Evolutionary conservation across 2,113 vertebrate genomes (phyloP), one percentile per base, ranked within the genome.

Genomic region (western clawed frog (Xenopus tropicalis)): DNA sequence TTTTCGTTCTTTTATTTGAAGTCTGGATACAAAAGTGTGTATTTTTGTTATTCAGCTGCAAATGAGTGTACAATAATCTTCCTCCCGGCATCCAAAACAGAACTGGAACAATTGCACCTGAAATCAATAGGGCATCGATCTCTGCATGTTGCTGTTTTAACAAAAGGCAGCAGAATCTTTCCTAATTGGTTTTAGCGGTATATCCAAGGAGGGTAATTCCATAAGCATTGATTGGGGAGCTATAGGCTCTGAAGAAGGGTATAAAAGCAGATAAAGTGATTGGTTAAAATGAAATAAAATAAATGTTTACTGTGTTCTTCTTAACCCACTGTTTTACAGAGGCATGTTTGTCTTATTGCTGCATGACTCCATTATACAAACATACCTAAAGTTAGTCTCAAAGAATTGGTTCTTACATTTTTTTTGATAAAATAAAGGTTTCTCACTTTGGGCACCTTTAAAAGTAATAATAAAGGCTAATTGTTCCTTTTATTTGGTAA

Each of bases 121-220:
- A 81, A 91, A 95, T 97, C 95, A 85, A 97, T 97, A 94, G 79
- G 77, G 66, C 88, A 87, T 88, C 85, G 86, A 86, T 89, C 85
- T 81, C 80, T 83, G 85, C 83, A 81, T 85, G 85, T 89, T 90
- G 87, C 87, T 74, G 20, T 89, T 88, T 89, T 91, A 85, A 82
- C 86, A 88, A 90, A 91, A 85, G 87, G 87, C 88, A 87, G 86
- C 90, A 87, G 91, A 89, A 96, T 98, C 95, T 93, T 95, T 97
- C 91, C 89, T 90, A 89, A 90, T 91, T 90, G 84, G 85, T 82
- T 93, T 88, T 86, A 88, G 84, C 88, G 88, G 90, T 92, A 91
- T 96, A 93, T 92, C 94, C 91, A 93, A 94, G 91, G 88, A 90
- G 90, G 83, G 86, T 95, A 94, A 94, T 95, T 95, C 89, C 91